phyloP scores from a whole-genome alignment of 2,113 vertebrate genomes.

The Mus spicilegus region DNA sequence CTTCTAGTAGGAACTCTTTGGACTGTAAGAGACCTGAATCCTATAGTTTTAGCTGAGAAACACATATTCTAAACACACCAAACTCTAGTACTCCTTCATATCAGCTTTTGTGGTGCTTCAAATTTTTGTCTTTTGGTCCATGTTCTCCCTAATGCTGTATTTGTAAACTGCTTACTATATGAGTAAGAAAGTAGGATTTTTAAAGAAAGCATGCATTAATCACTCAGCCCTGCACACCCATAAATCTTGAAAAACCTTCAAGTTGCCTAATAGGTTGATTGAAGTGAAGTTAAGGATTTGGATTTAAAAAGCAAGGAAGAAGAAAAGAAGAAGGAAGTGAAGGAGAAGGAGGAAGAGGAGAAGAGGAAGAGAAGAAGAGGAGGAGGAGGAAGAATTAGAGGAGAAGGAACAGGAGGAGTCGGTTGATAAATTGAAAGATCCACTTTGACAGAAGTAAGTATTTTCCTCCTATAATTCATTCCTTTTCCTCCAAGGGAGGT shows the following conservation, averaged over 20 bases:
- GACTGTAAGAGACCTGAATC: background rate
- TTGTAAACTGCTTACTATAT: background rate
- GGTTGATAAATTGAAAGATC: background rate
- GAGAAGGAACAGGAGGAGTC: background rate
- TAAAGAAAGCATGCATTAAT: background rate
- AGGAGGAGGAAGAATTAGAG: background rate
- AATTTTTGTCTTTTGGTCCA: constrained; percentile 9
- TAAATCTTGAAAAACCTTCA: background rate
- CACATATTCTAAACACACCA: background rate
- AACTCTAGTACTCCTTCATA: background rate
- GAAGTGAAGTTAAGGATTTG: background rate
- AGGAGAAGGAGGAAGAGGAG: too few relatives aligned
- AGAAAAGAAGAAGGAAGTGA: too few relatives aligned
- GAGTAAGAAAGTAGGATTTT: background rate
- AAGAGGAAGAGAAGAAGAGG: background rate
- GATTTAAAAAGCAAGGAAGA: background rate
- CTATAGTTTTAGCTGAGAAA: background rate
- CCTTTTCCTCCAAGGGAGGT: background rate
- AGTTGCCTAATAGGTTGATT: background rate
- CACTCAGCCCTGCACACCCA: background rate
- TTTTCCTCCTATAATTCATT: background rate
- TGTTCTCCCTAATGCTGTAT: background rate
- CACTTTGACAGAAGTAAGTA: background rate
- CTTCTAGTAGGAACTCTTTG: background rate
- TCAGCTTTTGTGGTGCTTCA: background rate